phyloP scores from a whole-genome alignment of 2,797 vertebrate genomes.

The Hippocampus kuda region DNA sequence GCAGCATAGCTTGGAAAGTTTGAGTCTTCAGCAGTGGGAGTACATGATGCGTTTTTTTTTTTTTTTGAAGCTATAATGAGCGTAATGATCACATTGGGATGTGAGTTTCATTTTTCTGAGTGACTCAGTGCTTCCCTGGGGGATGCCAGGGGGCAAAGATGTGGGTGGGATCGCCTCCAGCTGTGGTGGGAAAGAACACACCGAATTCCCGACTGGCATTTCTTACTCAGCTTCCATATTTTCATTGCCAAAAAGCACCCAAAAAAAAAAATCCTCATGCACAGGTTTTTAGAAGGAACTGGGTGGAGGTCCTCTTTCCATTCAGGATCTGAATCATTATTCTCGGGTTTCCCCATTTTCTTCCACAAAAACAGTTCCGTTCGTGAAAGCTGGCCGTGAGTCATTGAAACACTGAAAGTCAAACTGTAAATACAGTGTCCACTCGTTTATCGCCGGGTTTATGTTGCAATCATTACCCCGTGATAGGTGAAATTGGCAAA shows the following conservation, averaged over 20 bases:
- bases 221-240: not conserved
- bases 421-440: slow-evolving; percentile 4
- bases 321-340: slow-evolving; percentile 38
- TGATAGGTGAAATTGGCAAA: too few species aligned
- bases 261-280: not conserved
- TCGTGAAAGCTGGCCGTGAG: slow-evolving; percentile 27
- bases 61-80: slow-evolving; percentile 18
- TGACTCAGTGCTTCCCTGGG: slow-evolving; percentile 58
- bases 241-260: not conserved
- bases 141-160: slow-evolving; percentile 11
- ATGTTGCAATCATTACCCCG: too few species aligned
- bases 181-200: not conserved
- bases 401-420: slow-evolving; percentile 26
- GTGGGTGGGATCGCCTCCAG: not conserved
- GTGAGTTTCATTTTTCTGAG: slow-evolving; percentile 31
- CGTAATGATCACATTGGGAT: slow-evolving; percentile 33
- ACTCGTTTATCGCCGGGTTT: too few species aligned
- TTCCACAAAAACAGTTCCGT: slow-evolving; percentile 24
- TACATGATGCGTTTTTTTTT: not conserved
- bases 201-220: not conserved
- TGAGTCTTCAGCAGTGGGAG: not conserved
- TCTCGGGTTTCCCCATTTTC: slow-evolving; percentile 39
- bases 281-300: not conserved
- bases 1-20: not conserved
- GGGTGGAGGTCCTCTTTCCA: slow-evolving; percentile 49